These are phyloP conservation scores for Gymnoscopelus microlampas DNA, from an alignment of 2,797 vertebrate species.

Conservation along the genomic window DNA sequence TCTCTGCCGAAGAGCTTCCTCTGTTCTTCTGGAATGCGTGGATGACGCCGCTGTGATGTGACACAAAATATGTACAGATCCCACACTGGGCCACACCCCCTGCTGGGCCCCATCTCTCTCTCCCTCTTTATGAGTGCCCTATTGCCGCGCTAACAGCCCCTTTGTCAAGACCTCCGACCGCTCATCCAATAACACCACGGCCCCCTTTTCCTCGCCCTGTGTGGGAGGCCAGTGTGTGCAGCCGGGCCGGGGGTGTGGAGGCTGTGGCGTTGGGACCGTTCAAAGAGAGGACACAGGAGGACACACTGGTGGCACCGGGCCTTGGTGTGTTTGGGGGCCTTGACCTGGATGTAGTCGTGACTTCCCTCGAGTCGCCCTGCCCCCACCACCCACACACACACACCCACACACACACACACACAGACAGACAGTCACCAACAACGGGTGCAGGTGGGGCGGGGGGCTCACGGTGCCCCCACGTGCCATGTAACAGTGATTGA, in stretches of 20 bases:
- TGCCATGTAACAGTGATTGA: slow-evolving; percentile 45
- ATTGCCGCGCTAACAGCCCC: slow-evolving; percentile 29
- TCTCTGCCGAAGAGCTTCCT: not conserved
- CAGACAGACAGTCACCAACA: slow-evolving; percentile 1
- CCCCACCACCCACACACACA: too few relatives aligned
- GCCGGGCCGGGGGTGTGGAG: not conserved
- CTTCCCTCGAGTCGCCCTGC: too few relatives aligned
- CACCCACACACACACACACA: too few relatives aligned
- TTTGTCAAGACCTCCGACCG: slow-evolving; percentile 50
- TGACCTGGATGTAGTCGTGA: slow-evolving; percentile 66
- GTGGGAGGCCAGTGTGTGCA: slow-evolving; percentile 7
- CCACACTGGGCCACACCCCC: slow-evolving; percentile 10
- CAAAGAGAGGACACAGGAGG: not conserved
- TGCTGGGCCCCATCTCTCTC: slow-evolving; percentile 16
- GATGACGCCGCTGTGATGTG: slow-evolving; percentile 4
- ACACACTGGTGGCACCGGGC: not conserved
- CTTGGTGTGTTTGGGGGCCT: not conserved
- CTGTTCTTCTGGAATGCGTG: slow-evolving; percentile 49
- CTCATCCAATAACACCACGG: slow-evolving; percentile 59
- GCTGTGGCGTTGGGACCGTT: not conserved
- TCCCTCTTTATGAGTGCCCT: slow-evolving; percentile 39
- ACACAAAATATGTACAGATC: not conserved
- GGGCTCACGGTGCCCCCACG: slow-evolving; percentile 44
- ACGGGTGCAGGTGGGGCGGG: slow-evolving; percentile 45
- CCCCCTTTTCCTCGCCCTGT: slow-evolving; percentile 35